phyloP scores from a whole-genome alignment of 1,140 invertebrate species.

The Metopolophium dirhodum region DNA sequence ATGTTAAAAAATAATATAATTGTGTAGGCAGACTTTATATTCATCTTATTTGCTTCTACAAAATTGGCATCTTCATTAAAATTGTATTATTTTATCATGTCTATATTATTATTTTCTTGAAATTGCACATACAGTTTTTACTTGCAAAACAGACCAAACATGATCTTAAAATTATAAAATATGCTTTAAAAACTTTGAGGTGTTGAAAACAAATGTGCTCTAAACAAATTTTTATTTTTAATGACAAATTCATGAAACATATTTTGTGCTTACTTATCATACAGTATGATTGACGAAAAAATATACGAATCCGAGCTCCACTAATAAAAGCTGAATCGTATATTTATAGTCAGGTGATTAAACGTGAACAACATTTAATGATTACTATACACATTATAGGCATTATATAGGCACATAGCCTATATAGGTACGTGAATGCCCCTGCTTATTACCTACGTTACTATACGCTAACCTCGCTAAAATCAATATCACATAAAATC shows the following conservation, averaged over 20 bases:
- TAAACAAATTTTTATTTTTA: no score
- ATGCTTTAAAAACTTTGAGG: neutral
- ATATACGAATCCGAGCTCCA: neutral
- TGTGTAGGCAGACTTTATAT: neutral
- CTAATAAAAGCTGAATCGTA: neutral
- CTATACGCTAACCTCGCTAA: neutral
- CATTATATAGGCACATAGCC: neutral
- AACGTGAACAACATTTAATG: neutral
- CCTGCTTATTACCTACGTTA: no score
- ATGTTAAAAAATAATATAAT: neutral
- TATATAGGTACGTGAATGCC: no score
- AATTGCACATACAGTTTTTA: neutral
- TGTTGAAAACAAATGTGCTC: neutral
- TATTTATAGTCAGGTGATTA: neutral
- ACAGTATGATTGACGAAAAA: neutral
- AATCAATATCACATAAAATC: neutral
- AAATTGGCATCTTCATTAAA: neutral
- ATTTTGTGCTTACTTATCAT: neutral
- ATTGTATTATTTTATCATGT: neutral
- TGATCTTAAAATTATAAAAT: neutral
- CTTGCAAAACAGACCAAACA: neutral
- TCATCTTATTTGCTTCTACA: neutral
- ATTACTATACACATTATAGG: neutral
- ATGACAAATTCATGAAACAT: no score
- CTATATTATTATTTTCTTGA: neutral